Base-by-base conservation (phyloP, 2,113 vertebrate species). In the Struthidea cinerea region DNA sequence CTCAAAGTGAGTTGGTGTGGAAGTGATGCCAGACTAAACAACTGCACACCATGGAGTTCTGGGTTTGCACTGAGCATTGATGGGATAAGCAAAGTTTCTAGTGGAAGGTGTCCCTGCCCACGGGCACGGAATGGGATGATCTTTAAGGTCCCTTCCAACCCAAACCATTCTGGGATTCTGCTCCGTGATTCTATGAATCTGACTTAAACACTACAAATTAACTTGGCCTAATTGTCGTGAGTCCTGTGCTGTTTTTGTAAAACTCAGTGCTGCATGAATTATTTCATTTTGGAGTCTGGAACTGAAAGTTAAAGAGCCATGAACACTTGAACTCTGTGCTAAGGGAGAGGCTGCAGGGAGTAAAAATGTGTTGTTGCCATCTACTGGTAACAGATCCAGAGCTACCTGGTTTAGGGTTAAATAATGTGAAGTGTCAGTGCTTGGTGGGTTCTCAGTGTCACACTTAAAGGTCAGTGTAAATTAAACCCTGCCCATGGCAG, bases 341-440 rank as follows among this genome's bases (percentile, higher is more conserved):
- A 0, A 47, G 56, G n/a, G 63, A 39, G 49, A 59, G 41, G 55
- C 67, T 64, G 84, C 9, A 0, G 7, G 47, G 37, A 68, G 49
- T 46, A 18, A 64, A 84, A 67, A 55, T 0, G 65, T 28, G 39
- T 2, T 87, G 75, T 90, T 97, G 95, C 94, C 95, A 95, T 81
- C 96, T 95, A 1, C 95, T 95, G 96, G 94, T 37, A 23, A 64
- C 50, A 17, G 70, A 56, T 16, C 8, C 42, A 20, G 52, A 27
- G 1, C 37, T 49, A 2, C 42, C n/a, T 35, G 18, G 22, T 13
- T 61, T 10, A 2, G 23, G 12, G 24, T 16, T 33, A 13, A 49
- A 18, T 15, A 13, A 13, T 9, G 24, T 21, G n/a, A 23, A 9
- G 20, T 28, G 63, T 10, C 26, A 18, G 85, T 24, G 68, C 0